Evolutionary conservation across 2,797 vertebrate genomes (phyloP).

Genomic region (Hozukius guyotensis): DNA sequence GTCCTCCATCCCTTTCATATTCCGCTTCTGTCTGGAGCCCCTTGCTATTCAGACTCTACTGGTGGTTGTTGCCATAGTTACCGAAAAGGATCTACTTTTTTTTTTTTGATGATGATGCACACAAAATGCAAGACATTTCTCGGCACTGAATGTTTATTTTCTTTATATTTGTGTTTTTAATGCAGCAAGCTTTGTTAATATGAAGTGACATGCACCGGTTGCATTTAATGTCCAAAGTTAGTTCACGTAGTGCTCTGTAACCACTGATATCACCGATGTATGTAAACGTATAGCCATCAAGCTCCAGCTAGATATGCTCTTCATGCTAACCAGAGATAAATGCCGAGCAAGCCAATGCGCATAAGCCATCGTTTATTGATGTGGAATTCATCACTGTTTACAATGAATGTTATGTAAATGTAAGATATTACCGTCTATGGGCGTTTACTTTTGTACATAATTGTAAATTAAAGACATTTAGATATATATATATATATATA

Average conservation of each 20-base stretch:
- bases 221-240: conserved; percentile 64
- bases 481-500: conserved; percentile 72
- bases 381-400: conserved; percentile 75
- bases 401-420: conserved; percentile 68
- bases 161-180: conserved; percentile 40
- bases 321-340: conserved; percentile 65
- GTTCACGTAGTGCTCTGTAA: conserved; percentile 40
- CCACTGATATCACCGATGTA: conserved; percentile 46
- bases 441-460: conserved; percentile 72
- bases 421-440: conserved; percentile 50
- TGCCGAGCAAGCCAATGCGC: conserved; percentile 61
- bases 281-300: conserved; percentile 50
- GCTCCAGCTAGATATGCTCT: conserved; percentile 66
- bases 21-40: conserved; percentile 58
- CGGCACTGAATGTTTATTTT: conserved; percentile 75
- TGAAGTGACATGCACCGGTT: conserved; percentile 67
- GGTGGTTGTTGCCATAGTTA: conserved; percentile 67
- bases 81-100: conserved; percentile 33
- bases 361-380: conserved; percentile 60
- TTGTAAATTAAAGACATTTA: conserved; percentile 76
- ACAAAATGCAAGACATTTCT: conserved; percentile 73
- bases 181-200: conserved; percentile 68
- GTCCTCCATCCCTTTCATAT: conserved; percentile 12
- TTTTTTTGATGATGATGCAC: conserved; percentile 52
- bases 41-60: conserved; percentile 71